Evolutionary conservation across 2,113 vertebrate species (phyloP).

Genomic region (Ivindomyrus marchei): DNA sequence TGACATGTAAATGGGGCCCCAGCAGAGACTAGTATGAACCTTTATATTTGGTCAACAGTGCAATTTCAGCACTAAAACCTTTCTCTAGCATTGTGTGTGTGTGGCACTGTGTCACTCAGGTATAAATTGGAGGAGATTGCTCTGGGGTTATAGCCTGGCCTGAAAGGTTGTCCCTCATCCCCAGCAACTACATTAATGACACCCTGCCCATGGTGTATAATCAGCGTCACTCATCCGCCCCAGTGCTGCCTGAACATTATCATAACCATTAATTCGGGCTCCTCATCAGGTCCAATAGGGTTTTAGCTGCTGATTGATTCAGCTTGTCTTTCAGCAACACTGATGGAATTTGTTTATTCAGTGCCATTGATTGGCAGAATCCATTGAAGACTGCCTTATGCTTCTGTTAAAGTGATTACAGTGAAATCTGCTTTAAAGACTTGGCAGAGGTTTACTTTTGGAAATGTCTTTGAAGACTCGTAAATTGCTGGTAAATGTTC

Average conservation of each 20-base stretch:
- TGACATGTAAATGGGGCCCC: neutral
- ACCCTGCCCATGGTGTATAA: neutral
- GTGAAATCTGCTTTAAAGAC: neutral
- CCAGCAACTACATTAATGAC: neutral
- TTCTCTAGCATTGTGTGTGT: neutral
- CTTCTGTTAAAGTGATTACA: neutral
- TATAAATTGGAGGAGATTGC: neutral
- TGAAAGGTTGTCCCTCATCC: neutral
- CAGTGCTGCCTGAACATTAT: slow-evolving; percentile 11
- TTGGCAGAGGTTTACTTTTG: neutral
- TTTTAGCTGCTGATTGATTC: slow-evolving; percentile 13
- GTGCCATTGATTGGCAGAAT: neutral
- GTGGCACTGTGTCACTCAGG: neutral
- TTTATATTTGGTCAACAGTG: neutral
- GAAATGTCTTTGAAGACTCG: neutral
- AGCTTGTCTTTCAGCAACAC: neutral
- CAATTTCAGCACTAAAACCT: neutral
- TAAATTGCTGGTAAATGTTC: neutral
- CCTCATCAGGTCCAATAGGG: neutral
- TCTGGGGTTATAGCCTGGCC: neutral
- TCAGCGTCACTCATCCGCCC: neutral
- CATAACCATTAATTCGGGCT: slow-evolving; percentile 21
- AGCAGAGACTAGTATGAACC: neutral
- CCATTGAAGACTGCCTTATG: neutral
- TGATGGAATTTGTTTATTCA: slow-evolving; percentile 1